These are phyloP conservation scores for Danio aesculapii DNA, from an alignment of 2,797 vertebrate species.

Conservation along the genomic window DNA sequence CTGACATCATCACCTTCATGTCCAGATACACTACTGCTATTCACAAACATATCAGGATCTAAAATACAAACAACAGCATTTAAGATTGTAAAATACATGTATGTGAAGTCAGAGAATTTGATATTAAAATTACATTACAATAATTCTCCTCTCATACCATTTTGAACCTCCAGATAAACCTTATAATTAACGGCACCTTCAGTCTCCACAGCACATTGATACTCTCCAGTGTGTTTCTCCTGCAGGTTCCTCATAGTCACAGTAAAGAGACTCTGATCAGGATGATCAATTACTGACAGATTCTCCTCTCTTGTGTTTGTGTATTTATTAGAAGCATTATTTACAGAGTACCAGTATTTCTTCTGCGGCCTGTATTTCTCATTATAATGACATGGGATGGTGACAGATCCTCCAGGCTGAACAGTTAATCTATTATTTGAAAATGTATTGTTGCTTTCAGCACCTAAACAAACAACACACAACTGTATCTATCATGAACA, in stretches of 20 bases:
- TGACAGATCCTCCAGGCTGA: background rate
- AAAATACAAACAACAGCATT: background rate
- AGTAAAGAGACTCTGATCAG: conserved; percentile 39
- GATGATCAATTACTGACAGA: background rate
- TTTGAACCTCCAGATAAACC: background rate
- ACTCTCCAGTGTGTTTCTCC: background rate
- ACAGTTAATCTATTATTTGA: background rate
- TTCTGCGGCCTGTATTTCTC: conserved; percentile 47
- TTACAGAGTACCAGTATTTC: conserved; percentile 37
- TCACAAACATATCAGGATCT: conserved; percentile 13
- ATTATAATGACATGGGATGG: conserved; percentile 42
- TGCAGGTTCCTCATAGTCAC: conserved; percentile 47
- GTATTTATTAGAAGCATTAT: background rate
- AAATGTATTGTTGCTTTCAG: background rate
- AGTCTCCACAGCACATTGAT: background rate
- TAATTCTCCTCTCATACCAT: background rate
- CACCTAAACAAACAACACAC: background rate
- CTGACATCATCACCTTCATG: conserved; percentile 37
- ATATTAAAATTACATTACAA: background rate
- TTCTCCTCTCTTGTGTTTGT: conserved; percentile 5
- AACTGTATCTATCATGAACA: too few relatives aligned
- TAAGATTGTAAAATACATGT: background rate
- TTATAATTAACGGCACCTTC: accelerated
- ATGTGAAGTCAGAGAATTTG: background rate
- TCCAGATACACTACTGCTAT: too few relatives aligned